Percentiles rank a stretch among this genome's conserved stretches.
These are phyloP conservation scores for Raja brachyura DNA, from an alignment of 2,113 vertebrate genomes.

Conservation along the genomic window DNA sequence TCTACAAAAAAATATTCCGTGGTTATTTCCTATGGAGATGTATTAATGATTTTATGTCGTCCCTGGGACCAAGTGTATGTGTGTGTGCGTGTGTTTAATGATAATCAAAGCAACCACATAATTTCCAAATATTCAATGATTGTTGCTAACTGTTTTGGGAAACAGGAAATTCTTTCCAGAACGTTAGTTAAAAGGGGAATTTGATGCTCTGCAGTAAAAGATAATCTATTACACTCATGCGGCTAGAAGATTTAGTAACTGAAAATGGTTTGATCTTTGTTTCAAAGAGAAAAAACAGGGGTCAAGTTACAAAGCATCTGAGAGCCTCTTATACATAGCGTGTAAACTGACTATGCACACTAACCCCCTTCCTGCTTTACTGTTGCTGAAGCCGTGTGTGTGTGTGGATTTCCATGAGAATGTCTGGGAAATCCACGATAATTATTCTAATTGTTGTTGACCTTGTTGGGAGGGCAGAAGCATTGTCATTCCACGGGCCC, in stretches of 20 bases:
- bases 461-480: not conserved
- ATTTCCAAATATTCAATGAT: not conserved
- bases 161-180: not conserved
- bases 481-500: conserved; percentile 10
- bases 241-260: conserved; percentile 6
- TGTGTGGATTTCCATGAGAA: not conserved
- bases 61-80: too few species aligned
- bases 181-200: not conserved
- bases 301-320: not conserved
- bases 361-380: not conserved
- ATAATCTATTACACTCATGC: not conserved
- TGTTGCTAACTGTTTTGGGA: not conserved
- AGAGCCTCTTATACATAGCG: not conserved
- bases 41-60: too few species aligned
- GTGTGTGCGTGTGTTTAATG: not conserved
- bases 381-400: not conserved
- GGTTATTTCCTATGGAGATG: too few species aligned
- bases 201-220: not conserved
- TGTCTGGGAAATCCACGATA: conserved; percentile 30
- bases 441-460: conserved; percentile 26
- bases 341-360: not conserved
- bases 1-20: too few species aligned
- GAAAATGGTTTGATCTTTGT: conserved; percentile 10
- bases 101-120: too few species aligned
- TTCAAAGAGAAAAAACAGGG: not conserved